Conservation (phyloP, 1,140 invertebrate species). For the Mactra quadrangularis region DNA sequence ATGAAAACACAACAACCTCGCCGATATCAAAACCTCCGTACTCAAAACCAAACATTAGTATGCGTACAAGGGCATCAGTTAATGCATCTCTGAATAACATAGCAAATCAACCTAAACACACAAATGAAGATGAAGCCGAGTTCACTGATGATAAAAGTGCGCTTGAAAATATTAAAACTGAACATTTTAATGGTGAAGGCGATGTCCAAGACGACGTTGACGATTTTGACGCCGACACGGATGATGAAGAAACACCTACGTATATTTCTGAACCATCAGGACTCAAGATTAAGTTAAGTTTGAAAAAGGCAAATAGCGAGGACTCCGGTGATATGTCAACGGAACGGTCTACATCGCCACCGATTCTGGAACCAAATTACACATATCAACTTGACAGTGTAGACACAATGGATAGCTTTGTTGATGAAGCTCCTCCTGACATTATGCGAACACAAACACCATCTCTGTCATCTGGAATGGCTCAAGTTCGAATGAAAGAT, state of each 20-base stretch:
- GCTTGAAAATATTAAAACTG: neutral
- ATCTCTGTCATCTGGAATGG: neutral
- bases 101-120: conserved; percentile 30
- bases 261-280: conserved; percentile 55
- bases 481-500: conserved; percentile 41
- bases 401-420: neutral
- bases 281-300: conserved; percentile 56
- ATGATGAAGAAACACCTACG: conserved; percentile 34
- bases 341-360: conserved; percentile 17
- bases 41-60: conserved; percentile 30
- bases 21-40: conserved; percentile 18
- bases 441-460: conserved; percentile 5
- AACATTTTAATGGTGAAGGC: neutral
- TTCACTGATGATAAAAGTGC: neutral
- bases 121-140: neutral
- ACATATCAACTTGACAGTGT: neutral
- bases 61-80: conserved; percentile 48
- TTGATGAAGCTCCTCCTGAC: conserved; percentile 9
- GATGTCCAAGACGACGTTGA: neutral
- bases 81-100: conserved; percentile 57
- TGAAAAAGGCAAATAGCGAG: neutral
- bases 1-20: neutral
- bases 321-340: neutral
- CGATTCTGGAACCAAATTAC: conserved; percentile 24
- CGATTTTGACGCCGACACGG: conserved; percentile 26